Conservation (phyloP, 1,140 invertebrate genomes). For the Helicoverpa armigera region DNA sequence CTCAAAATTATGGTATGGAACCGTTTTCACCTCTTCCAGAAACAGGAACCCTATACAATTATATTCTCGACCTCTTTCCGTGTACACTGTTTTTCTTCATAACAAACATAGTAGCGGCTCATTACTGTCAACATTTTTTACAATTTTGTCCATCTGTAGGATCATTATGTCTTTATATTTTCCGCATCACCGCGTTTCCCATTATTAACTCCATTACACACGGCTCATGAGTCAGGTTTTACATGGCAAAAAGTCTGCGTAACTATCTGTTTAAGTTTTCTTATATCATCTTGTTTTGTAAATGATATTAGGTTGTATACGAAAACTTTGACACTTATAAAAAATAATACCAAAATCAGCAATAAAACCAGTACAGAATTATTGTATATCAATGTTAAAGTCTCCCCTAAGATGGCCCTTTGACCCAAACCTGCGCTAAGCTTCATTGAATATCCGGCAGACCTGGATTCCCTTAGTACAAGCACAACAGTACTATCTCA, state of each 20-base stretch:
- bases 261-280: neutral
- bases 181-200: slow-evolving; percentile 47
- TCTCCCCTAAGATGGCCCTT: too few species aligned
- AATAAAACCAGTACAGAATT: too few species aligned
- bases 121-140: slow-evolving; percentile 20
- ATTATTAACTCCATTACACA: slow-evolving; percentile 43
- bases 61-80: neutral
- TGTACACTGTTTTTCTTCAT: neutral
- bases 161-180: slow-evolving; percentile 48
- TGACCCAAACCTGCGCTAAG: neutral
- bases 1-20: too few species aligned
- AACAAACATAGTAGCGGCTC: slow-evolving; percentile 4
- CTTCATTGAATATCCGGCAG: neutral
- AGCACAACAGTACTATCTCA: slow-evolving; percentile 7
- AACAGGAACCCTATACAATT: too few species aligned
- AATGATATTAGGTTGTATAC: neutral
- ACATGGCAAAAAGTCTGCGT: neutral
- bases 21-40: too few species aligned
- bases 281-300: slow-evolving; percentile 5
- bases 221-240: slow-evolving; percentile 14
- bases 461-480: neutral
- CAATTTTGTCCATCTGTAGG: slow-evolving; percentile 29
- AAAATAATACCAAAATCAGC: too few species aligned
- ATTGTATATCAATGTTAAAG: too few species aligned
- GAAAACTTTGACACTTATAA: too few species aligned